Evolutionary conservation across 2,797 vertebrate genomes (phyloP).

Genomic region (Hybognathus amarus): DNA sequence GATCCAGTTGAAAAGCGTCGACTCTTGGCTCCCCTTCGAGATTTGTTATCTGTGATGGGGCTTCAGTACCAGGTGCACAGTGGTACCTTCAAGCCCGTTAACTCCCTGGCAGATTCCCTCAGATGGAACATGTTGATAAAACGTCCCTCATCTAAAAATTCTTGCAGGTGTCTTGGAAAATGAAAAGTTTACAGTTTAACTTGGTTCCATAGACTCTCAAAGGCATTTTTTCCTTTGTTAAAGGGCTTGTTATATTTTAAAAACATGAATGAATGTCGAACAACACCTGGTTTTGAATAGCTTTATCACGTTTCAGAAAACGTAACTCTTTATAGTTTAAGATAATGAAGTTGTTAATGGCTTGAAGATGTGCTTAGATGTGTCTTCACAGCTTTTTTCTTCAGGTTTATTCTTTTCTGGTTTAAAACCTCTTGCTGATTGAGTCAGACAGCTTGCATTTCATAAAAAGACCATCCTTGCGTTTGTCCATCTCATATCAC

Average conservation of each 20-base stretch:
- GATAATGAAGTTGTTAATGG: not conserved
- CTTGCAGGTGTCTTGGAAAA: slow-evolving; percentile 60
- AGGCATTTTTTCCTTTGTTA: slow-evolving; percentile 16
- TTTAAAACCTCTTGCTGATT: slow-evolving; percentile 9
- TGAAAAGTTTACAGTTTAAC: slow-evolving; percentile 46
- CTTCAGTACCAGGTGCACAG: slow-evolving; percentile 61
- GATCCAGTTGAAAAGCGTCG: slow-evolving; percentile 45
- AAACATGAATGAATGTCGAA: not conserved
- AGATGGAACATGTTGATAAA: slow-evolving; percentile 61
- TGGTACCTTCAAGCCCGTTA: slow-evolving; percentile 59
- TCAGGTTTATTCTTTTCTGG: not conserved
- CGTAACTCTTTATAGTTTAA: not conserved
- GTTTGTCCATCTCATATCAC: slow-evolving; percentile 19
- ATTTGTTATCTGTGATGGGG: slow-evolving; percentile 61
- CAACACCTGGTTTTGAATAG: not conserved
- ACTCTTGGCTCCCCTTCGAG: slow-evolving; percentile 56
- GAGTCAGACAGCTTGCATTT: not conserved
- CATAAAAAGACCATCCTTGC: not conserved
- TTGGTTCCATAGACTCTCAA: slow-evolving; percentile 31
- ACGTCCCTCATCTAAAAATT: slow-evolving; percentile 50
- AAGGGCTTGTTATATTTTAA: not conserved
- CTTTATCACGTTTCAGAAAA: not conserved
- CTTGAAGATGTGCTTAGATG: not conserved
- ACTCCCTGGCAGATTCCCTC: slow-evolving; percentile 55
- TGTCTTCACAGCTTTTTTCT: not conserved